Base-by-base conservation (phyloP, 64 coral and sea anemone species). In the Montipora efflorescens region DNA sequence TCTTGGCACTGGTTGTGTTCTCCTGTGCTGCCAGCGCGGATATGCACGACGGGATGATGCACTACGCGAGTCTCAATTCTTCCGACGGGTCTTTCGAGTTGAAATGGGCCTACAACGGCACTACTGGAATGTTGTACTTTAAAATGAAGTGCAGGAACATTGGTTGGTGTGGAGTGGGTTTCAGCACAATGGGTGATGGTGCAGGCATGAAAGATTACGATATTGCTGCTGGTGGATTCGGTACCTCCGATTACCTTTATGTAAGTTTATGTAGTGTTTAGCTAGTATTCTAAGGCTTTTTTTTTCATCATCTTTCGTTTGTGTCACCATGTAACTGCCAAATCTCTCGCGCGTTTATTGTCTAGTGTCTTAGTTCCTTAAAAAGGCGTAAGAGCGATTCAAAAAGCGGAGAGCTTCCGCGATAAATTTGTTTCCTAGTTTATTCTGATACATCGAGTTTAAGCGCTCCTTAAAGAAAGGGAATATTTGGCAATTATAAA, bases 141-240 rank as follows among this genome's bases (percentile, higher is more conserved):
- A 83, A 83, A 18, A 64, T 83, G 80, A 83, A 19, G 3, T 83
- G 80, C 18, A 83, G 47, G 18, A 45, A 21, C 0, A 43, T 7
- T 0, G 80, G 80, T 5, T 83, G 80, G 80, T 83, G 80, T 47
- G 80, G 21, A 13, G 80, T 83, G 15, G 80, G 80, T 45, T 83
- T 83, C 18, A 66, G 23, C 45, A 4, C 58, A 16, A 13, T 8
- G 11, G 11, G 15, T 47, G 59, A 66, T 83, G 58, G 80, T 16
- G 58, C 3, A 3, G 2, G 25, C 25, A 83, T 83, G 80, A 25
- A 16, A 21, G 66, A 64, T 45, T 83, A 83, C 58, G 80, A 83
- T 83, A 83, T 83, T 16, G 80, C 59, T 11, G 80, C 46, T 7
- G 80, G 23, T 83, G 80, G 80, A 28, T 16, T 14, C 14, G 80